phyloP scores from a whole-genome alignment of 2,888 invertebrate genomes.

The Patella pellucida region DNA sequence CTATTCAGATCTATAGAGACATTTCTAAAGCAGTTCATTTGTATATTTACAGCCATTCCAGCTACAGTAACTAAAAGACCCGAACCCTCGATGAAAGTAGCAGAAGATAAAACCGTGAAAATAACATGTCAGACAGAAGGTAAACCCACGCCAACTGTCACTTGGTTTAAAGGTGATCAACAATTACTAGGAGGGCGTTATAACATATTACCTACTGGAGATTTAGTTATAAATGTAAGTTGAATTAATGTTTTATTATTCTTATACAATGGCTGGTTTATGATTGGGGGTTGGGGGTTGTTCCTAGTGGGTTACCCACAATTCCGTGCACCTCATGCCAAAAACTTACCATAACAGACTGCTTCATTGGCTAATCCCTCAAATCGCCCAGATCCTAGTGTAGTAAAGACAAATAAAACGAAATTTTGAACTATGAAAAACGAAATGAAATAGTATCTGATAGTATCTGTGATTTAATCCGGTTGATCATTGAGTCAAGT shows the following conservation, averaged over 20 bases:
- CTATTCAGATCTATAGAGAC: no score
- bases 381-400: no score
- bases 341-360: no score
- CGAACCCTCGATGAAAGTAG: slow-evolving; percentile 54
- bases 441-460: no score
- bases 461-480: no score
- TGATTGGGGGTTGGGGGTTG: no score
- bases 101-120: slow-evolving; percentile 58
- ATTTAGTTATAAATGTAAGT: slow-evolving; percentile 79
- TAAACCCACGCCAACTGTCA: slow-evolving; percentile 92
- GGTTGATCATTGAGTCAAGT: no score
- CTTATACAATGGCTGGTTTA: not conserved
- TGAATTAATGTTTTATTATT: not conserved
- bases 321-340: no score
- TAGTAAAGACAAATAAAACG: no score
- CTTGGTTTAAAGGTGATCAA: slow-evolving; percentile 79
- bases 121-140: slow-evolving; percentile 88
- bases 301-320: no score
- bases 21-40: not conserved
- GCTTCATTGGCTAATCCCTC: no score
- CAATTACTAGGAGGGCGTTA: slow-evolving; percentile 85
- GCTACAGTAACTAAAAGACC: slow-evolving; percentile 91
- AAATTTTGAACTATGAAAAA: no score
- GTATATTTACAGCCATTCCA: slow-evolving; percentile 77
- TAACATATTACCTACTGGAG: slow-evolving; percentile 82